phyloP scores from a whole-genome alignment of 2,888 invertebrate genomes.

The Dryadula phaetusa region DNA sequence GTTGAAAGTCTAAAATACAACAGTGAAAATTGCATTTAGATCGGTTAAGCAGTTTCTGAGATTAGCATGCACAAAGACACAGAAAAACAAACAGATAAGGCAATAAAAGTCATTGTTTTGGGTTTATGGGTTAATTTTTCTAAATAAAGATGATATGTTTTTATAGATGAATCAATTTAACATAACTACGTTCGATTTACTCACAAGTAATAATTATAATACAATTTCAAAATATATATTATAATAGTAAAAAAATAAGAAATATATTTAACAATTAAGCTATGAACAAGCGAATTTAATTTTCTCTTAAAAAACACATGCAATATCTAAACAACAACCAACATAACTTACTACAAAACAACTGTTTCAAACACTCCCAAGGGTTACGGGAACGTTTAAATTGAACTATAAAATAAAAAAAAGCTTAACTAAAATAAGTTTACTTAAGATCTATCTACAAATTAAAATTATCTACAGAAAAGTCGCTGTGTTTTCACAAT shows the following conservation, averaged over 20 bases:
- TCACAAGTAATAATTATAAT: neutral
- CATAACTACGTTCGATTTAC: neutral
- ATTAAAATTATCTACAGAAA: neutral
- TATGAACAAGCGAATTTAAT: constrained; percentile 34
- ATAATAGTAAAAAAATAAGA: neutral
- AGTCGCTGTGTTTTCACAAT: neutral
- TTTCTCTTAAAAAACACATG: constrained; percentile 33
- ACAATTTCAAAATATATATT: neutral
- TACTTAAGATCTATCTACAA: constrained; percentile 19
- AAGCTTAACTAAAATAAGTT: constrained; percentile 38
- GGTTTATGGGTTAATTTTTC: no score
- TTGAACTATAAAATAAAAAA: constrained; percentile 63
- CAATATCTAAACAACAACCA: constrained; percentile 46
- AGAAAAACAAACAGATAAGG: no score
- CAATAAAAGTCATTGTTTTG: no score
- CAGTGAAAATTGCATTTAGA: no score
- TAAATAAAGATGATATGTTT: no score
- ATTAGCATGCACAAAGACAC: no score
- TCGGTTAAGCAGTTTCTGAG: no score
- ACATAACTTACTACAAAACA: constrained; percentile 67
- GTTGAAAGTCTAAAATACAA: no score
- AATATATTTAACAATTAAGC: constrained; percentile 9
- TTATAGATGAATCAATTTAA: no score
- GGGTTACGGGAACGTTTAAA: constrained; percentile 62
- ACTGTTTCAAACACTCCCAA: constrained; percentile 58